A percentile compares a stretch with the other conserved stretches of the same genome.
Conservation (phyloP, 2,113 vertebrate species). For the Calyptommatus sinebrachiatus region DNA sequence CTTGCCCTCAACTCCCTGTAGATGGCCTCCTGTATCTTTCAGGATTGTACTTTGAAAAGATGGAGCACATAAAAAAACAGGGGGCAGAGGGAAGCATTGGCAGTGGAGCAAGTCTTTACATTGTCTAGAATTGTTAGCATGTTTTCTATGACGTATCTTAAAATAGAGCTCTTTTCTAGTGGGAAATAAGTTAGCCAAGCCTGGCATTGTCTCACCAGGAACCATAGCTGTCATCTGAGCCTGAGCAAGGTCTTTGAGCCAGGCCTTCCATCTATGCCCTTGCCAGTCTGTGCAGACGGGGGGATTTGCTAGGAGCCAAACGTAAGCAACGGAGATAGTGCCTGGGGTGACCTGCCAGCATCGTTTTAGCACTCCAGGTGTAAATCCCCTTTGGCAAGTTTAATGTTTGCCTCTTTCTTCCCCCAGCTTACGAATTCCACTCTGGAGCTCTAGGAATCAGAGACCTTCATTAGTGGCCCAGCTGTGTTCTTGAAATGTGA, state of each 20-base stretch:
- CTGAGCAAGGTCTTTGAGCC: background rate
- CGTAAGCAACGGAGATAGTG: background rate
- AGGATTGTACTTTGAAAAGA: too few relatives aligned
- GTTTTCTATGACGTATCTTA: too few relatives aligned
- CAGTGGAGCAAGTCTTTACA: too few relatives aligned
- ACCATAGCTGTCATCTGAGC: background rate
- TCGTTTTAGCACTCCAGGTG: conserved; percentile 7
- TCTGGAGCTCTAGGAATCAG: conserved; percentile 2
- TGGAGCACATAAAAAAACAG: too few relatives aligned
- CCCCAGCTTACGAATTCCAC: background rate
- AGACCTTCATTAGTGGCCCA: conserved; percentile 5
- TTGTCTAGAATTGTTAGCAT: too few relatives aligned
- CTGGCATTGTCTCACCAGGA: too few relatives aligned
- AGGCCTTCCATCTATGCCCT: background rate
- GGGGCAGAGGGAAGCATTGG: too few relatives aligned
- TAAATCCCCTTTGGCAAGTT: conserved; percentile 13
- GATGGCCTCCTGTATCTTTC: too few relatives aligned
- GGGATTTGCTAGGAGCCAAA: conserved; percentile 1
- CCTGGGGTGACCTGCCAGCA: background rate
- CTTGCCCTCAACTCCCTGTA: too few relatives aligned
- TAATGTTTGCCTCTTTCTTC: background rate
- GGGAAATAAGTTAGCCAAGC: too few relatives aligned
- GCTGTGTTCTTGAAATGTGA: conserved; percentile 11
- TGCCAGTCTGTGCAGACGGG: background rate
- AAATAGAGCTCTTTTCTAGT: too few relatives aligned